Percentiles rank a stretch among this genome's conserved stretches.
phyloP scores from a whole-genome alignment of 2,113 vertebrate genomes.

The Eclectus roratus region DNA sequence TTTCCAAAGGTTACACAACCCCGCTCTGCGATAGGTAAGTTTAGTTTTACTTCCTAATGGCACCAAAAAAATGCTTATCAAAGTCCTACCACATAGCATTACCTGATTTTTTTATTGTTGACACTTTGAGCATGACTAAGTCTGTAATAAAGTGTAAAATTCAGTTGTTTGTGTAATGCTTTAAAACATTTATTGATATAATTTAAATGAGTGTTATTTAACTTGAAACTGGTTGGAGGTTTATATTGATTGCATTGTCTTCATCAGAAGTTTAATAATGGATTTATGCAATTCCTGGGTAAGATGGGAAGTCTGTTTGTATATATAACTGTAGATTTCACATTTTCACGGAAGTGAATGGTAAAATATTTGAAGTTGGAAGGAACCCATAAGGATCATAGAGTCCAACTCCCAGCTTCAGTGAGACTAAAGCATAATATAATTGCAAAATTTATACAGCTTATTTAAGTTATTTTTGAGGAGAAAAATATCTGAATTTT shows the following conservation, averaged over 20 bases:
- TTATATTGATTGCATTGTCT: background rate
- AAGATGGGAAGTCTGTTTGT: background rate
- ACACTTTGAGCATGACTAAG: background rate
- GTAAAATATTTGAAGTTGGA: background rate
- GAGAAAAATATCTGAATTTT: background rate
- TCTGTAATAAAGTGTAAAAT: background rate
- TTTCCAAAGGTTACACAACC: slow-evolving; percentile 84
- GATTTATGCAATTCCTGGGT: background rate
- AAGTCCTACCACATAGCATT: background rate
- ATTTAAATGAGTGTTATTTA: background rate
- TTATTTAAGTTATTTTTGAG: background rate
- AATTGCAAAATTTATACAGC: background rate
- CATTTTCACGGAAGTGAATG: background rate
- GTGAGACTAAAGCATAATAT: background rate
- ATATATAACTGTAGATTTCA: background rate
- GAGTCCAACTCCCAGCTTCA: background rate
- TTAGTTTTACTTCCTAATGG: background rate
- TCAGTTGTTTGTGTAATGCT: background rate
- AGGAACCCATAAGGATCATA: background rate
- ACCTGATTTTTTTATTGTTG: background rate
- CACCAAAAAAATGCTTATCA: background rate
- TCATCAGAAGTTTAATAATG: background rate
- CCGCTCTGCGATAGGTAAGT: slow-evolving; percentile 89
- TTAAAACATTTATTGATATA: background rate
- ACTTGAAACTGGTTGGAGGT: background rate